Conservation (phyloP, 2,113 vertebrate genomes). For the Caranx melampygus region DNA sequence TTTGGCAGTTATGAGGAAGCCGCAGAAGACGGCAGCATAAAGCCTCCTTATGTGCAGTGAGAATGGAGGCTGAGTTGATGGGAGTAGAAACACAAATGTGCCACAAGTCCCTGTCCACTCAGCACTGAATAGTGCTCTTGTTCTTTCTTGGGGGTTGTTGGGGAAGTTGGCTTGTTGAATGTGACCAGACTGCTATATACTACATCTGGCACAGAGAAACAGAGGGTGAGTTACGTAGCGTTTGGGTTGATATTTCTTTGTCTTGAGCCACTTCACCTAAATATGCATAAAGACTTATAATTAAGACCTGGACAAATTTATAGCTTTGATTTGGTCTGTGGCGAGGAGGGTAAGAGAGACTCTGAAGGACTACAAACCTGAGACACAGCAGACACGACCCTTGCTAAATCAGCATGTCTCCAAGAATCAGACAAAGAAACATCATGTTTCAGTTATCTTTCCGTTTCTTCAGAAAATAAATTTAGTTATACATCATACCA, state of each 20-base stretch:
- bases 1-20: slow-evolving; percentile 56
- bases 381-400: slow-evolving; percentile 7
- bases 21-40: slow-evolving; percentile 75
- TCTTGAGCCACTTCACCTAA: neutral
- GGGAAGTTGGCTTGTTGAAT: slow-evolving; percentile 72
- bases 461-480: slow-evolving; percentile 55
- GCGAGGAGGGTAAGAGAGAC: neutral
- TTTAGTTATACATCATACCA: slow-evolving; percentile 52
- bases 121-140: slow-evolving; percentile 80
- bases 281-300: neutral
- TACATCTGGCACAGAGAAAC: slow-evolving; percentile 67
- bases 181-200: slow-evolving; percentile 71
- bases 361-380: neutral
- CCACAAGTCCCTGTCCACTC: slow-evolving; percentile 78
- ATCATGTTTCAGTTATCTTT: slow-evolving; percentile 65
- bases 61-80: slow-evolving; percentile 75
- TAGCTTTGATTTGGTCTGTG: neutral
- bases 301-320: neutral
- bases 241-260: neutral
- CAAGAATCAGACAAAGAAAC: slow-evolving; percentile 59
- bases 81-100: slow-evolving; percentile 75
- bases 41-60: slow-evolving; percentile 78
- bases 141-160: slow-evolving; percentile 70
- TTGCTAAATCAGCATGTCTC: slow-evolving; percentile 55
- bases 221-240: neutral